Conservation (phyloP, 2,888 invertebrate species). For the Stenotaenia linearis region DNA sequence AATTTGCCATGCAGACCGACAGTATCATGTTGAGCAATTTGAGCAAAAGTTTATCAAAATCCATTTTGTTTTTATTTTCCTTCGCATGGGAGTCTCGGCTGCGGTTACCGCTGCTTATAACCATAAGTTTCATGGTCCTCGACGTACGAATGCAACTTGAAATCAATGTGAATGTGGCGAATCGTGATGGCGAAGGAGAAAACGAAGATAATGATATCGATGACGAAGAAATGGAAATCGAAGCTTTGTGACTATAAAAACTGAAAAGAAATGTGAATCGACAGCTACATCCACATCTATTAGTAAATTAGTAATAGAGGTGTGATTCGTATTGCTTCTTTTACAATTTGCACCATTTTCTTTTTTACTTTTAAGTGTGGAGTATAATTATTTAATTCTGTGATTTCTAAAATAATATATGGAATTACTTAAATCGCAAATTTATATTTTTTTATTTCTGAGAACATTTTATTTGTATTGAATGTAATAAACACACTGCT, state of each 20-base stretch:
- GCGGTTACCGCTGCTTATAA: conserved; percentile 61
- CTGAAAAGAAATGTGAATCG: background rate
- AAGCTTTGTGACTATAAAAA: background rate
- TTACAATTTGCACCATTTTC: background rate
- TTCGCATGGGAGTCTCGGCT: conserved; percentile 66
- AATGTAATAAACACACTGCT: background rate
- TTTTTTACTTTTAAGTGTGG: background rate
- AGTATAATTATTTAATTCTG: no score
- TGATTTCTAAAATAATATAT: background rate
- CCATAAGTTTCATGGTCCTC: conserved; percentile 60
- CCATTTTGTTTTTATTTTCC: conserved; percentile 61
- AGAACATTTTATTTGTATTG: background rate
- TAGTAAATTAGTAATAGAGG: background rate
- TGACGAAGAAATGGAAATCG: conserved; percentile 14
- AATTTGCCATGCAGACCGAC: background rate
- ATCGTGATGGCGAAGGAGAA: conserved; percentile 32
- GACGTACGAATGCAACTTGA: conserved; percentile 64
- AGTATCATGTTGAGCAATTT: conserved; percentile 28
- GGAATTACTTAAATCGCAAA: background rate
- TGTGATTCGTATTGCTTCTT: background rate
- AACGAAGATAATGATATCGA: conserved; percentile 34
- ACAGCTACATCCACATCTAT: background rate
- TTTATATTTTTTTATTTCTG: background rate
- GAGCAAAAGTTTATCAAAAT: conserved; percentile 26
- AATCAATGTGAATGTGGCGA: conserved; percentile 56